Evolutionary conservation across 1,140 invertebrate species (phyloP), one percentile per base, ranked within the genome.

Genomic region (Ips nitidus): DNA sequence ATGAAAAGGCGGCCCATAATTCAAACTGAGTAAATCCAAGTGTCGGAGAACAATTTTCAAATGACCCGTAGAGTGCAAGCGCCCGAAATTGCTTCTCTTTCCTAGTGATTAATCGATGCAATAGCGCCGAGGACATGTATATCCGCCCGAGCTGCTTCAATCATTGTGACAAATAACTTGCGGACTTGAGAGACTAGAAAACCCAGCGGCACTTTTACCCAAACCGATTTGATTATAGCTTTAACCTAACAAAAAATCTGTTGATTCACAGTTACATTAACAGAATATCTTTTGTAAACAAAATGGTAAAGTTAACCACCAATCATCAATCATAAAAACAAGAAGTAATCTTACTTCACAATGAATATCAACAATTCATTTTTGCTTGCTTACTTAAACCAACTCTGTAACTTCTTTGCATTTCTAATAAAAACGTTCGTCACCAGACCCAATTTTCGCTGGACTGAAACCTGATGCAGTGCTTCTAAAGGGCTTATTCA

Each of bases 131-230:
- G 75, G 75, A 78, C 75, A 76, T 76, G 75, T 76, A 78, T 76
- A 76, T 75, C 72, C 75, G 50, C 71, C 22, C 72, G 73, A 76
- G 75, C 76, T 74, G 72, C 72, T 75, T 78, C 76, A 76, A 78
- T 78, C 76, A 78, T 76, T 72, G 70, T 78, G 76, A 78, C 76
- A 78, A 78, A 78, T 76, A 76, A 74, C 74, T 61, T 73, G 55
- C 74, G 68, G 71, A 70, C 55, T 70, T 42, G 43, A 37, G 65
- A 58, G 64, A 70, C 39, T 50, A 41, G 7, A 39, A 53, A 64
- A 53, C 40, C 52, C 58, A 39, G 42, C 42, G n/a, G 43, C 61
- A 53, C 60, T 63, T 58, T 22, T 22, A 60, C 41, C n/a, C 57
- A 69, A 69, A 71, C 67, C 66, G 55, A 71, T 68, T 71, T 71